phyloP scores from a whole-genome alignment of 2,888 invertebrate genomes.

The Didymodactylos carnosus region DNA sequence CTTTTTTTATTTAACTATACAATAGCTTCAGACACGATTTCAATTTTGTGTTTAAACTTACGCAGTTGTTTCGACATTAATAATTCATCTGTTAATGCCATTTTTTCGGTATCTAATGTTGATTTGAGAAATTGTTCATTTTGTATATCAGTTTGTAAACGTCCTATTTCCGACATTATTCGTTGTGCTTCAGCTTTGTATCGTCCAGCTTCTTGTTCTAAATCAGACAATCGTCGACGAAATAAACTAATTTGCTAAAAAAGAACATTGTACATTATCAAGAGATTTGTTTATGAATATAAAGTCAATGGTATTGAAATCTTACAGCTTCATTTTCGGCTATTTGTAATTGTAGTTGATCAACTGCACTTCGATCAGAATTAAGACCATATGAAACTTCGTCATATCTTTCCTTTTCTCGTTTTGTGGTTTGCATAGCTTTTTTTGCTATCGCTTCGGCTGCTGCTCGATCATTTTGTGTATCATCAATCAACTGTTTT shows the following conservation, averaged over 20 bases:
- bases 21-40: no score
- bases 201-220: constrained; percentile 13
- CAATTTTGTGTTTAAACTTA: no score
- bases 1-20: no score
- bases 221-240: constrained; percentile 5
- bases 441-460: constrained; percentile 30
- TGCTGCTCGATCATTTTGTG: constrained; percentile 36
- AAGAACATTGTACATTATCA: neutral
- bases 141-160: constrained; percentile 4
- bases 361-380: constrained; percentile 4
- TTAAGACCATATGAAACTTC: neutral
- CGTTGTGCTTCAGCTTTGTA: constrained; percentile 12
- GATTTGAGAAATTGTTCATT: neutral
- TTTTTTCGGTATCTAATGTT: constrained; percentile 8
- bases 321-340: constrained; percentile 12
- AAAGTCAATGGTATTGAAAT: neutral
- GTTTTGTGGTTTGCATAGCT: constrained; percentile 1
- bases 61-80: constrained; percentile 1
- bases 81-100: constrained; percentile 10
- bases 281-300: neutral
- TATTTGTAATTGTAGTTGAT: constrained; percentile 8
- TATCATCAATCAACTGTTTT: constrained; percentile 36
- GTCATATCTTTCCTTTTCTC: neutral
- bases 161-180: constrained; percentile 1
- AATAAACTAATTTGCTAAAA: constrained; percentile 8